These are phyloP conservation scores for Misgurnus mizolepis DNA, from an alignment of 2,113 vertebrate species.

Conservation along the genomic window DNA sequence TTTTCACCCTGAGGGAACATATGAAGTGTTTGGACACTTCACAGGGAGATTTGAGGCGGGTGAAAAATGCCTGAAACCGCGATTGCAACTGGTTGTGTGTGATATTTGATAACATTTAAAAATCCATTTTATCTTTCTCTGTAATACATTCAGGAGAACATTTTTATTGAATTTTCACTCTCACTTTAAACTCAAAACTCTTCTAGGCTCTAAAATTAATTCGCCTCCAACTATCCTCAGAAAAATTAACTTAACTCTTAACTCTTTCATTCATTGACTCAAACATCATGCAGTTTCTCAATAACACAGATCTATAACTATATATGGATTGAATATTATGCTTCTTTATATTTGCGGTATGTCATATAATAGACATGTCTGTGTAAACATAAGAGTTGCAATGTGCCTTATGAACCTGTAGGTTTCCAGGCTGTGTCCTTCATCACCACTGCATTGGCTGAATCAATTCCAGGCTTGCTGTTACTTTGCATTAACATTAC, in stretches of 20 bases:
- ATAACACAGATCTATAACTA: no score
- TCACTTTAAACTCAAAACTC: neutral
- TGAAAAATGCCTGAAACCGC: constrained; percentile 57
- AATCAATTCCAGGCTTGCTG: constrained; percentile 51
- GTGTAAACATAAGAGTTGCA: no score
- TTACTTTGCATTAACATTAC: constrained; percentile 54
- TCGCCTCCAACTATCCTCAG: neutral
- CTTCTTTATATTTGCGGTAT: no score
- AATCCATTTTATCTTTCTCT: constrained; percentile 8
- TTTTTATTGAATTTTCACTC: neutral
- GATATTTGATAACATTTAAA: constrained; percentile 29
- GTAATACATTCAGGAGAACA: neutral
- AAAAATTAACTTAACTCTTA: neutral
- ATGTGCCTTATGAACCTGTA: neutral
- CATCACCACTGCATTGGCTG: constrained; percentile 53
- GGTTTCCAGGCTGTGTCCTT: constrained; percentile 52
- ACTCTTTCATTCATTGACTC: neutral
- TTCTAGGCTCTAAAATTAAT: neutral
- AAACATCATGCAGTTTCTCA: neutral
- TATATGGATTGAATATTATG: no score
- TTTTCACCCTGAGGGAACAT: constrained; percentile 60
- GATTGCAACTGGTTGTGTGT: constrained; percentile 53
- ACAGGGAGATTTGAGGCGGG: constrained; percentile 52
- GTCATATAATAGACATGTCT: neutral
- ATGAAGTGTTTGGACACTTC: constrained; percentile 57